Percentiles rank a stretch among this genome's conserved stretches.
phyloP scores from a whole-genome alignment of 2,888 invertebrate genomes.

The Linnaemya vulpina region DNA sequence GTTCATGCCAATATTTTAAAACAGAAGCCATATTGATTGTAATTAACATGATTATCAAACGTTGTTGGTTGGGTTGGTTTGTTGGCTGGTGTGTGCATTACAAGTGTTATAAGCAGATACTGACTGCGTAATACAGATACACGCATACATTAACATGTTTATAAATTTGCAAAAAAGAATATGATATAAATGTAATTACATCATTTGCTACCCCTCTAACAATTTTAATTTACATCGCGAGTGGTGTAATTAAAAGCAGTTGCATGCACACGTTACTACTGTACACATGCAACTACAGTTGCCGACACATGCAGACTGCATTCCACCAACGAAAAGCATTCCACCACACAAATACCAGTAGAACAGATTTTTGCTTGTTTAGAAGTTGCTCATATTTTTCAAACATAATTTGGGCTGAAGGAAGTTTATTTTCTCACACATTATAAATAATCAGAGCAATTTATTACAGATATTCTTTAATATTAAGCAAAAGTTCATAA shows the following conservation, averaged over 20 bases:
- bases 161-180: background rate
- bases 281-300: slow-evolving; percentile 6
- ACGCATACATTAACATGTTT: background rate
- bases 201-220: slow-evolving; percentile 15
- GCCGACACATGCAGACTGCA: background rate
- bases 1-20: slow-evolving; percentile 50
- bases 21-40: slow-evolving; percentile 65
- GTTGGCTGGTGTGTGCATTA: slow-evolving; percentile 10
- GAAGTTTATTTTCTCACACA: no score
- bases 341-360: no score
- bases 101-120: background rate
- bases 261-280: background rate
- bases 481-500: no score
- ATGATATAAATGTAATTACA: slow-evolving; percentile 44
- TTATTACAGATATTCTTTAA: no score
- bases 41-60: slow-evolving; percentile 63
- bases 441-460: no score
- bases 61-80: slow-evolving; percentile 10
- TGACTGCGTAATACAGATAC: background rate
- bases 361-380: no score
- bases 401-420: no score
- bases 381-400: no score
- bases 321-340: background rate
- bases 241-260: slow-evolving; percentile 6
- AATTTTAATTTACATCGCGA: slow-evolving; percentile 24